phyloP scores from a whole-genome alignment of 1,140 invertebrate genomes.

The Calliopsis andreniformis region DNA sequence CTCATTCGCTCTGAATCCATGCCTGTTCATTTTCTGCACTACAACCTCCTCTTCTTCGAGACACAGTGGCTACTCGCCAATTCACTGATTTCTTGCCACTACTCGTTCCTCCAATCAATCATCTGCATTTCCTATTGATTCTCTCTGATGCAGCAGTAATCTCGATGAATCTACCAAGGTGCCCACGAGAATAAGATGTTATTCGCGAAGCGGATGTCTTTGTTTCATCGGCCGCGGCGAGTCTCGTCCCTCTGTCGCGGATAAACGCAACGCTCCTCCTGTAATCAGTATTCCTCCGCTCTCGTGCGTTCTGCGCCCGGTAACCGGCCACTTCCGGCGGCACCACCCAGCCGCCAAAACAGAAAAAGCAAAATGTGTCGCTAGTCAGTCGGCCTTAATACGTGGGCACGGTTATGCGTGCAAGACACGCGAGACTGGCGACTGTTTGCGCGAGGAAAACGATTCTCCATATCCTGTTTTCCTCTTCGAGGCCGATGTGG shows the following conservation, averaged over 20 bases:
- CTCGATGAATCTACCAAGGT: background rate
- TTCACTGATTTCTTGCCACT: background rate
- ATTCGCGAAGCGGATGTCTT: background rate
- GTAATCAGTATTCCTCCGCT: conserved; percentile 5
- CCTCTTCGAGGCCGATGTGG: background rate
- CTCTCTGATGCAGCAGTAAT: background rate
- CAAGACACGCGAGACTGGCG: conserved; percentile 22
- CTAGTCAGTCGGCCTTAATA: conserved; percentile 2
- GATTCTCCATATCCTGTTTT: conserved; percentile 13
- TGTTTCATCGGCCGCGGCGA: background rate
- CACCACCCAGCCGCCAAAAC: conserved; percentile 28
- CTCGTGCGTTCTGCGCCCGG: background rate
- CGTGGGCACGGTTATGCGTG: conserved; percentile 13
- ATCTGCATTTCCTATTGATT: background rate
- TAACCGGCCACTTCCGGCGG: conserved; percentile 51
- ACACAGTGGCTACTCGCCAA: background rate
- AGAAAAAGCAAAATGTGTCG: conserved; percentile 27
- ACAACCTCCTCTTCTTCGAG: no score
- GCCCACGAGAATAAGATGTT: background rate
- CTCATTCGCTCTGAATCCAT: background rate
- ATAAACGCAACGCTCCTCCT: background rate
- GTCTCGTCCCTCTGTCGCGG: conserved; percentile 1
- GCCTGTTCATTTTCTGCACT: background rate
- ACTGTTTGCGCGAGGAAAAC: background rate
- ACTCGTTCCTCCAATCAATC: background rate